Percentiles rank a stretch among this genome's conserved stretches.
These are phyloP conservation scores for Eulithis prunata DNA, from an alignment of 2,888 invertebrate species.

Conservation along the genomic window DNA sequence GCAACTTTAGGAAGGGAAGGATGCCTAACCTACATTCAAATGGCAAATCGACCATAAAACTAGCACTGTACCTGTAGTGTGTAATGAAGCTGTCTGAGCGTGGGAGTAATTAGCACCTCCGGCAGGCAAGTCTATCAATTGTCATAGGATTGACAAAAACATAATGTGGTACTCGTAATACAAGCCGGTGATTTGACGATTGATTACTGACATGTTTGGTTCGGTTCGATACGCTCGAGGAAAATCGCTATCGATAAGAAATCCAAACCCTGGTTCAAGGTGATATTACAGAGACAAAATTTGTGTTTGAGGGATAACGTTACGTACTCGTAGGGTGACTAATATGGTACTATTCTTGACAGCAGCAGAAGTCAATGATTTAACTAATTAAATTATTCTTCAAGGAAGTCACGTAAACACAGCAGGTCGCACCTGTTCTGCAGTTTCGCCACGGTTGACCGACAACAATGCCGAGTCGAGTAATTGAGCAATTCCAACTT, in stretches of 20 bases:
- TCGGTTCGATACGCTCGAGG: conserved; percentile 74
- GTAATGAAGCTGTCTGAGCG: conserved; percentile 49
- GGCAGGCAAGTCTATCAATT: conserved; percentile 57
- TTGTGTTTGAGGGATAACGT: conserved; percentile 46
- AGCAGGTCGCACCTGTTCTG: conserved; percentile 71
- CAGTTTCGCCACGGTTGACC: conserved; percentile 69
- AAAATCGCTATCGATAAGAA: conserved; percentile 70
- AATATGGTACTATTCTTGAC: conserved; percentile 33
- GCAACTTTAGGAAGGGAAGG: conserved; percentile 36
- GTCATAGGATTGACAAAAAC: conserved; percentile 56
- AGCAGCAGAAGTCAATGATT: conserved; percentile 42
- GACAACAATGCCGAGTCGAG: conserved; percentile 71
- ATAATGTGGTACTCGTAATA: conserved; percentile 57
- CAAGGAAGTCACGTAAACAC: conserved; percentile 67
- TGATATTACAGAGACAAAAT: conserved; percentile 64
- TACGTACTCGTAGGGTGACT: conserved; percentile 38
- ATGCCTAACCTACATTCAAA: conserved; percentile 23
- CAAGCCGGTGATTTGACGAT: conserved; percentile 63
- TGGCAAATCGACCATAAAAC: conserved; percentile 31
- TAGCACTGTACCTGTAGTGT: conserved; percentile 45
- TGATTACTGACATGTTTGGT: conserved; percentile 74
- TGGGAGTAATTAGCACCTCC: conserved; percentile 50
- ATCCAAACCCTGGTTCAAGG: conserved; percentile 77
- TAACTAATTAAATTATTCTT: conserved; percentile 51
- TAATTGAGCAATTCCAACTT: conserved; percentile 75